Percentiles rank a stretch among this genome's conserved stretches.
Evolutionary conservation across 1,140 invertebrate species (phyloP).

Genomic region (Colletes latitarsis): DNA sequence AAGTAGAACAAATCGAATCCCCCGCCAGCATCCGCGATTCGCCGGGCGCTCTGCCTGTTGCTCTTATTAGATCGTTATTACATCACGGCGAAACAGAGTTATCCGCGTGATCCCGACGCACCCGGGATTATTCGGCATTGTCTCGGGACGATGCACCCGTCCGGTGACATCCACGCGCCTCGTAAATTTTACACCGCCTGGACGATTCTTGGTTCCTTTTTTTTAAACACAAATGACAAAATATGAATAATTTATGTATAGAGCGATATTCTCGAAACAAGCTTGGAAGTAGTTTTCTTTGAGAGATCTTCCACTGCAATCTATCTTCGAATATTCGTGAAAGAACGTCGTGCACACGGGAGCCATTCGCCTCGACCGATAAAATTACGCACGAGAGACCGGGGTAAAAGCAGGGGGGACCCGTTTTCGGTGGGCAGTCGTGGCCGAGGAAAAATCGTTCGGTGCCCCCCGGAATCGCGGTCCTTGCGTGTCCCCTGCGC

Average conservation of each 20-base stretch:
- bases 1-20: conserved; percentile 52
- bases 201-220: too few relatives aligned
- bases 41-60: conserved; percentile 32
- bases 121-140: conserved; percentile 36
- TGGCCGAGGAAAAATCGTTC: conserved; percentile 16
- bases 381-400: too few relatives aligned
- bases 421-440: conserved; percentile 26
- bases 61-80: conserved; percentile 56
- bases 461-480: background rate
- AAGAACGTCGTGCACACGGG: too few relatives aligned
- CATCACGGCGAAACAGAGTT: conserved; percentile 36
- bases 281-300: too few relatives aligned
- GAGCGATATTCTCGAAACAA: too few relatives aligned
- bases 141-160: background rate
- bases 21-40: conserved; percentile 34
- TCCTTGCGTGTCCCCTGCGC: background rate
- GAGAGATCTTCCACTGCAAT: too few relatives aligned
- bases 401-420: conserved; percentile 20
- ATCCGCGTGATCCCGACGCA: conserved; percentile 28
- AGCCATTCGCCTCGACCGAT: too few relatives aligned
- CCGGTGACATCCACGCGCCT: background rate
- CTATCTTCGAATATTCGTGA: too few relatives aligned
- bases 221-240: too few relatives aligned
- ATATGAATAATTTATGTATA: too few relatives aligned
- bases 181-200: too few relatives aligned